These are phyloP conservation scores for Metalampra italica DNA, from an alignment of 2,888 invertebrate genomes.

Conservation along the genomic window DNA sequence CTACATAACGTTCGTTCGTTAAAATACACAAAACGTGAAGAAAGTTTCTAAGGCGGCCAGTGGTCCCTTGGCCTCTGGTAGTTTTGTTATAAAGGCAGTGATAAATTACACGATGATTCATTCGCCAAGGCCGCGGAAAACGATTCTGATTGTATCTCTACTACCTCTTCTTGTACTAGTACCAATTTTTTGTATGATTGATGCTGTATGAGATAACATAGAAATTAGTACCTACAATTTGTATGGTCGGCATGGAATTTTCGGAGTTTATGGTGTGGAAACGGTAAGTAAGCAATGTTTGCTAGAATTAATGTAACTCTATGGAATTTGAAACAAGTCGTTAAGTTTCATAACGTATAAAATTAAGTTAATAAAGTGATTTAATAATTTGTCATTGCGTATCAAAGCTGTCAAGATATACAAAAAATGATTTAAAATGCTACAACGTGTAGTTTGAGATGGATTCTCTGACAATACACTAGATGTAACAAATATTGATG, in stretches of 20 bases:
- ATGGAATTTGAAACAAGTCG: background rate
- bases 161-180: constrained; percentile 33
- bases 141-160: constrained; percentile 21
- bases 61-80: background rate
- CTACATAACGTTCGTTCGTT: too few relatives aligned
- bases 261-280: constrained; percentile 15
- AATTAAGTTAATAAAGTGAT: too few relatives aligned
- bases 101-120: constrained; percentile 34
- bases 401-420: too few relatives aligned
- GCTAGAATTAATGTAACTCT: constrained; percentile 5
- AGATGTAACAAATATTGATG: too few relatives aligned
- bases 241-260: constrained; percentile 11
- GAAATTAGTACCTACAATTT: constrained; percentile 20
- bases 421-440: too few relatives aligned
- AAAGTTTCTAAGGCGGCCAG: too few relatives aligned
- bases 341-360: too few relatives aligned
- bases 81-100: constrained; percentile 2
- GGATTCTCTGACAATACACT: too few relatives aligned
- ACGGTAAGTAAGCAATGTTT: constrained; percentile 9
- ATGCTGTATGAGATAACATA: constrained; percentile 27
- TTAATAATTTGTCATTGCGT: too few relatives aligned
- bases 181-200: constrained; percentile 32
- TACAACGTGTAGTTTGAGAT: too few relatives aligned
- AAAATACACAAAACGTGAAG: too few relatives aligned
- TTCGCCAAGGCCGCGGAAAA: constrained; percentile 33